Percentiles rank a stretch among this genome's conserved stretches.
Evolutionary conservation across 2,888 invertebrate genomes (phyloP).

Genomic region (Cephus nigrinus): DNA sequence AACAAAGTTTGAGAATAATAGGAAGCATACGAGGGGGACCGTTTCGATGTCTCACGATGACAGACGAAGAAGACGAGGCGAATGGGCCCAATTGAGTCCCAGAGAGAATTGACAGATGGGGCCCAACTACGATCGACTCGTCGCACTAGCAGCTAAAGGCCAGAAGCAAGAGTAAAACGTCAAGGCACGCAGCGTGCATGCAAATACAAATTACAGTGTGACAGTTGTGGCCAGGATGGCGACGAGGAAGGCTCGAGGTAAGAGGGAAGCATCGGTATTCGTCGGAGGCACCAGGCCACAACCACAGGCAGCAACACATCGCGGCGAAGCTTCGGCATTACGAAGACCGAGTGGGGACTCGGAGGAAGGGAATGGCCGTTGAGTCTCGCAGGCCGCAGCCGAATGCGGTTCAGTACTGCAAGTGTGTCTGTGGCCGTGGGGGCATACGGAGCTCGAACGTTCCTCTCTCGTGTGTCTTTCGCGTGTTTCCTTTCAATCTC

Average conservation of each 20-base stretch:
- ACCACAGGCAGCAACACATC: background rate
- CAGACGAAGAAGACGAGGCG: background rate
- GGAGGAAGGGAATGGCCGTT: constrained; percentile 44
- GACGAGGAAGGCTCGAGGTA: background rate
- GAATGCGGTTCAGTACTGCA: constrained; percentile 35
- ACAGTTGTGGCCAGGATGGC: background rate
- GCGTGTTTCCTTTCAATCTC: background rate
- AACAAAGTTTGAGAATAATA: background rate
- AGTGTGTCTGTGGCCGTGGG: constrained; percentile 42
- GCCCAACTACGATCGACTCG: background rate
- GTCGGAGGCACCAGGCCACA: background rate
- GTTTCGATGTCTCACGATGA: background rate
- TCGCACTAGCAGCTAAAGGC: background rate
- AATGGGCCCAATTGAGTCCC: background rate
- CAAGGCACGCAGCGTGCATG: background rate
- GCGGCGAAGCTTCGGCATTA: background rate
- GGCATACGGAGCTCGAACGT: constrained; percentile 27
- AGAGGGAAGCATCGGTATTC: background rate
- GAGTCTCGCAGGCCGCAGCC: constrained; percentile 30
- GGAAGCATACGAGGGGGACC: background rate
- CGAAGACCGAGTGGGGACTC: constrained; percentile 21
- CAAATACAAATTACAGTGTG: constrained; percentile 2
- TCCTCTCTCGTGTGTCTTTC: background rate
- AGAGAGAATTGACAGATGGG: background rate
- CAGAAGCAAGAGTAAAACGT: no score